phyloP scores from a whole-genome alignment of 2,888 invertebrate genomes.

The Cecidostiba fungosa region DNA sequence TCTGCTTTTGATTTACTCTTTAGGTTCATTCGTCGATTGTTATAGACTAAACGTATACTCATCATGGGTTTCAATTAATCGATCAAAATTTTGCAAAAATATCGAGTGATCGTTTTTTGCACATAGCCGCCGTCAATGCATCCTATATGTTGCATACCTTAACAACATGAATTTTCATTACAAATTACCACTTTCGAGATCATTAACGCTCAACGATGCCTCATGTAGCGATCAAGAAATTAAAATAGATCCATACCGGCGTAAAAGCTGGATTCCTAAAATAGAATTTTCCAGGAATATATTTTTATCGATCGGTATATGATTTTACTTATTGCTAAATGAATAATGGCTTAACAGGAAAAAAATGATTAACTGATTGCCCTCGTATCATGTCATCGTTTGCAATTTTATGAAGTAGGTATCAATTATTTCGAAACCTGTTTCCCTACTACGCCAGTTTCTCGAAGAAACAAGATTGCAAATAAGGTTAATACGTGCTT shows the following conservation, averaged over 20 bases:
- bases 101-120: neutral
- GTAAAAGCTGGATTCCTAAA: no score
- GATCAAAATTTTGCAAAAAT: neutral
- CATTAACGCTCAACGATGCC: slow-evolving; percentile 40
- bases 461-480: neutral
- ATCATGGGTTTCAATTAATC: neutral
- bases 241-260: no score
- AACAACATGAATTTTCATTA: slow-evolving; percentile 22
- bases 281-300: no score
- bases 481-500: neutral
- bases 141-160: neutral
- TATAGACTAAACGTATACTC: neutral
- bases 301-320: neutral
- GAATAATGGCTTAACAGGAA: neutral
- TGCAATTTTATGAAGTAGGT: neutral
- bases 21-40: neutral
- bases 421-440: slow-evolving; percentile 4
- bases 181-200: slow-evolving; percentile 50
- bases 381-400: neutral
- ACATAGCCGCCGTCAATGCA: neutral
- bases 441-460: neutral
- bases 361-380: neutral
- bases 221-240: slow-evolving; percentile 24
- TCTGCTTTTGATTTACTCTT: neutral
- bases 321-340: neutral